Evolutionary conservation across 2,797 vertebrate genomes (phyloP), one percentile per base, ranked within the genome.

Genomic region (Sebastes nivosus): DNA sequence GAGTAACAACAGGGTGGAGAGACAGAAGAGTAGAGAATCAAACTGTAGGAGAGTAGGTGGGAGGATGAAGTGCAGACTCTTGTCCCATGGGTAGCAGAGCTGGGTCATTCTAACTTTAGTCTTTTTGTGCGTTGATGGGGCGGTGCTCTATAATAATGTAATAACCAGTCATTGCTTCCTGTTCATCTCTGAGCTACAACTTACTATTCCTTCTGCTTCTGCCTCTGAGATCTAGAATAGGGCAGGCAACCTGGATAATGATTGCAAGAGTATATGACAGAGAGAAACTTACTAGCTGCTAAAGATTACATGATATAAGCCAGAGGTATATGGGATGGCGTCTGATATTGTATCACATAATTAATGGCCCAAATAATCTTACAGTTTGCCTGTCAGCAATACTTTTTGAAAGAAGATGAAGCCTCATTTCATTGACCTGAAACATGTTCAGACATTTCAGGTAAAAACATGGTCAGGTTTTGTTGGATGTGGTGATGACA

Each of bases 81-180:
- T 36, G 65, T 91, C 92, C 80, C 89, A 74, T 57, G 85, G 79
- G 91, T n/a, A 65, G 60, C 54, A 70, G 50, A 88, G 85, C 84
- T 86, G 78, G 91, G 91, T 87, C 80, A 67, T 73, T 89, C 90
- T 91, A 93, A 93, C 86, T 93, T 92, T 92, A 94, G 89, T 79
- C 79, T 80, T 83, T 80, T 69, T 82, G 73, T 87, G 84, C 11
- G 36, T 27, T 54, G 30, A 9, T 70, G 9, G 64, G 81, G 71
- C 13, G 74, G 46, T 84, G 87, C 80, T 63, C 75, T 91, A 34
- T 81, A 80, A 85, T 92, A 89, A 86, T 89, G 77, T 82, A 85
- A 85, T 38, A 84, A 83, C 38, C 66, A 79, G 25, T 67, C 63
- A 46, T 12, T 30, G 46, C 59, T 87, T 89, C 79, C 75, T 92